Evolutionary conservation across 64 coral and sea anemone genomes (phyloP).

Genomic region (Actinia tenebrosa): DNA sequence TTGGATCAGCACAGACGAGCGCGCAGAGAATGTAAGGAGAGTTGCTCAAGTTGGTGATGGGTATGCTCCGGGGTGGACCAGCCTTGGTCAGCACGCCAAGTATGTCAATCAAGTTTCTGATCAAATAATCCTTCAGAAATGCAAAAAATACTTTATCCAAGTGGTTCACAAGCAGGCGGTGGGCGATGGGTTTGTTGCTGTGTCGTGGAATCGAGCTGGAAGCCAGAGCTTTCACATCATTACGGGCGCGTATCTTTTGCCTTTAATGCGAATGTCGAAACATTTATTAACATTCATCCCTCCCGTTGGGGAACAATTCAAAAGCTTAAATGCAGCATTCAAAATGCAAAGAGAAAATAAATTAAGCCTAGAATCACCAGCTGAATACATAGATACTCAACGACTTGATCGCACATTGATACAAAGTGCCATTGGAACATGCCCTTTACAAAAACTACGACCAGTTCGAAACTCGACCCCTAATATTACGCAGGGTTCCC

Average conservation of each 20-base stretch:
- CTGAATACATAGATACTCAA: not conserved
- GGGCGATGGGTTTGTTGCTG: slow-evolving; percentile 30
- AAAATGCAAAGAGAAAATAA: slow-evolving; percentile 5
- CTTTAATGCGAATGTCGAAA: not conserved
- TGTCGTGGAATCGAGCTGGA: slow-evolving; percentile 38
- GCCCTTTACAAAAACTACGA: not conserved
- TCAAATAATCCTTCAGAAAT: not conserved
- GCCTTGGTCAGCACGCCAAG: slow-evolving; percentile 22
- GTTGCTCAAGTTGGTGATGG: slow-evolving; percentile 19
- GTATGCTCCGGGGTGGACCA: slow-evolving; percentile 9
- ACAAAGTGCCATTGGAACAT: not conserved
- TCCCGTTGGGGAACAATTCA: not conserved
- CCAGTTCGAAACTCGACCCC: not conserved
- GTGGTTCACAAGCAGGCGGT: slow-evolving; percentile 30
- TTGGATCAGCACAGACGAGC: slow-evolving; percentile 44
- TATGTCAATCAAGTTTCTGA: slow-evolving; percentile 19
- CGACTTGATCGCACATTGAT: not conserved
- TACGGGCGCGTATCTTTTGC: not conserved
- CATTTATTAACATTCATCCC: not conserved
- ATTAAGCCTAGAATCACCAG: not conserved
- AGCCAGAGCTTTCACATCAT: slow-evolving; percentile 4
- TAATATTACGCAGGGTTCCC: not conserved
- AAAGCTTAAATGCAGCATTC: not conserved
- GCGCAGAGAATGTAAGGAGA: not conserved
- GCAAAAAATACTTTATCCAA: slow-evolving; percentile 39